phyloP scores from a whole-genome alignment of 2,113 vertebrate species.

The Pachycephala philippinensis region DNA sequence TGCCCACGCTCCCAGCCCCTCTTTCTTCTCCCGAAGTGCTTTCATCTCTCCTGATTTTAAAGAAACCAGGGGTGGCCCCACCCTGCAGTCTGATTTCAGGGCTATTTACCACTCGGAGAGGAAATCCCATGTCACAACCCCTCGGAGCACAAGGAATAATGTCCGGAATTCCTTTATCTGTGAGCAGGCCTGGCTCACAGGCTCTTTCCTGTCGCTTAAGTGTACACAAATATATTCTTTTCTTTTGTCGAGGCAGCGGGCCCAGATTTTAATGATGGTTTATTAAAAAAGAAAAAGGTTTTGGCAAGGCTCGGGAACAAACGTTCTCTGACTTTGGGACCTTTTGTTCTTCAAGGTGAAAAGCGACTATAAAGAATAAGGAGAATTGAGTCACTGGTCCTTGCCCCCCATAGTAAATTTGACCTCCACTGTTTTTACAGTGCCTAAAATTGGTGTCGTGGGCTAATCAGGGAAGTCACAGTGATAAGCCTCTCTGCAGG shows the following conservation, averaged over 20 bases:
- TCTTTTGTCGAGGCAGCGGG: conserved; percentile 37
- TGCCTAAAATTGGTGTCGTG: not conserved
- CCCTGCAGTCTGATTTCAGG: not conserved
- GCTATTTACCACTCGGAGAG: conserved; percentile 65
- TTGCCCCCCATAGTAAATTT: conserved; percentile 63
- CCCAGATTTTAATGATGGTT: conserved; percentile 42
- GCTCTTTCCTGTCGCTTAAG: conserved; percentile 67
- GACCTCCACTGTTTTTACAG: conserved; percentile 27
- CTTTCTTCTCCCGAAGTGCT: not conserved
- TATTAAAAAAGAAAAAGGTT: conserved; percentile 9
- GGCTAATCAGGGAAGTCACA: not conserved
- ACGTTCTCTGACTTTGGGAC: conserved; percentile 17
- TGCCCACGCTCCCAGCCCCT: not conserved
- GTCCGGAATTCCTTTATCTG: conserved; percentile 81
- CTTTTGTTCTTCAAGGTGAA: conserved; percentile 66
- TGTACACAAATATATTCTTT: conserved; percentile 59
- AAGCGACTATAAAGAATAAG: conserved; percentile 27
- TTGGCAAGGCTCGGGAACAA: conserved; percentile 50
- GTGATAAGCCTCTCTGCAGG: not conserved
- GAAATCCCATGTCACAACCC: conserved; percentile 75
- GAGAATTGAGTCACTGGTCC: conserved; percentile 49
- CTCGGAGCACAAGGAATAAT: conserved; percentile 73
- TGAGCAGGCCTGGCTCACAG: conserved; percentile 31
- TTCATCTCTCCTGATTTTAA: conserved; percentile 3
- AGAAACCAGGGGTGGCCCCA: not conserved